Base-by-base conservation (phyloP, 2,113 vertebrate genomes). In the Syngnathus typhle region DNA sequence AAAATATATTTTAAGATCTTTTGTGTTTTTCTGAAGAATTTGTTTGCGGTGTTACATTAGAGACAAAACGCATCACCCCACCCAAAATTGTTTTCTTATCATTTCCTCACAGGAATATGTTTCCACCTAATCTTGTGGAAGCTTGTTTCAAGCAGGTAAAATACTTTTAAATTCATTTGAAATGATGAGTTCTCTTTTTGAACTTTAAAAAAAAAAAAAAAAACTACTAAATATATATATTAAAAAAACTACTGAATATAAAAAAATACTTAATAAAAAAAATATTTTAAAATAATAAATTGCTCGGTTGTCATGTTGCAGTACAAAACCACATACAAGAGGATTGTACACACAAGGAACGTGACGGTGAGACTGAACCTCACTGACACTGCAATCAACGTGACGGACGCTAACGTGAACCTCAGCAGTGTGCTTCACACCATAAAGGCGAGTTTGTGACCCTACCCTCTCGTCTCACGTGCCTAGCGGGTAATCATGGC, bases 111-210 rank as follows among this genome's bases (percentile, higher is more conserved):
- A 99, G 96, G 89, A 99, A 99, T 83, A 99, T 98, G 96, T 96
- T 99, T 82, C 97, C 97, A 0, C 94, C 95, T 46, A 99, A 99
- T 86, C 89, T 98, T 62, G 92, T 98, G 55, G 95, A 99, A 86
- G 95, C 95, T 59, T 99, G 95, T 90, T 99, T 99, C 89, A 95
- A 94, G 89, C 97, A 99, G 96, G 97, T 99, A 84, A 86, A 92
- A 0, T 55, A 19, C 19, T 5, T 8, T 55, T 37, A 46, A 8
- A 36, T 3, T 19, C 55, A 10, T 10, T n/a, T n/a, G 6, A 51
- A 9, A 51, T 51, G 6, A n/a, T 51, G 2, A 49, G 7, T 2
- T n/a, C 6, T 15, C 19, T 51, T 51, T n/a, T 9, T n/a, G n/a
- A 52, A 52, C 19, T 32, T 32, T 32, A 32, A 32, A 32, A 32